Evolutionary conservation across 2,888 invertebrate species (phyloP), one percentile per base, ranked within the genome.

Genomic region (Fragum whitleyi): DNA sequence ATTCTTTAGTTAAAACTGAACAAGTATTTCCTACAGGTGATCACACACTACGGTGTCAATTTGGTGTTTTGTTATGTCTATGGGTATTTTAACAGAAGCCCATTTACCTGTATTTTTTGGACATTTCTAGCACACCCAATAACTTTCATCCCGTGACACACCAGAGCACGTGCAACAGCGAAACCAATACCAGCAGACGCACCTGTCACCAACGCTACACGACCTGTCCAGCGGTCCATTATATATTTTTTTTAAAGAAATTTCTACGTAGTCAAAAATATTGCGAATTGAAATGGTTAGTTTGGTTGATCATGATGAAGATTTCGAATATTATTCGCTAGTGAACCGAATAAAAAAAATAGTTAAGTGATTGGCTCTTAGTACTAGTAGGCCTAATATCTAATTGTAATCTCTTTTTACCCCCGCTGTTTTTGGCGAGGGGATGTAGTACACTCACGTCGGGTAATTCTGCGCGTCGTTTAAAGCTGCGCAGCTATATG

Each of bases 41-140:
- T n/a, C n/a, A n/a, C n/a, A n/a, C n/a, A n/a, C n/a, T n/a, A n/a
- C n/a, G n/a, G n/a, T n/a, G n/a, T n/a, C n/a, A n/a, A n/a, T n/a
- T n/a, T n/a, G n/a, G n/a, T n/a, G 5, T 21, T 16, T n/a, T 59
- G 21, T 59, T 51, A 3, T 21, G n/a, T n/a, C n/a, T 51, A 16
- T 51, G 51, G 51, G 51, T n/a, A 51, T n/a, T 16, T 42, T 16
- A 42, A 11, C 16, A 11, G 42, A 11, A 11, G 42, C 16, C 42
- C 42, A 42, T 42, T n/a, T n/a, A 91, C 92, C 89, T 94, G 89
- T 5, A 96, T 91, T 26, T 91, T 93, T 1, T 95, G 94, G 0
- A 94, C 89, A 51, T 95, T 94, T 73, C 95, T 93, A 0, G 95
- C 95, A 83, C 95, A 92, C 0, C 95, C 95, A 0, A 95, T 94